phyloP scores from a whole-genome alignment of 2,888 invertebrate species.

The Agonopterix heracliana region DNA sequence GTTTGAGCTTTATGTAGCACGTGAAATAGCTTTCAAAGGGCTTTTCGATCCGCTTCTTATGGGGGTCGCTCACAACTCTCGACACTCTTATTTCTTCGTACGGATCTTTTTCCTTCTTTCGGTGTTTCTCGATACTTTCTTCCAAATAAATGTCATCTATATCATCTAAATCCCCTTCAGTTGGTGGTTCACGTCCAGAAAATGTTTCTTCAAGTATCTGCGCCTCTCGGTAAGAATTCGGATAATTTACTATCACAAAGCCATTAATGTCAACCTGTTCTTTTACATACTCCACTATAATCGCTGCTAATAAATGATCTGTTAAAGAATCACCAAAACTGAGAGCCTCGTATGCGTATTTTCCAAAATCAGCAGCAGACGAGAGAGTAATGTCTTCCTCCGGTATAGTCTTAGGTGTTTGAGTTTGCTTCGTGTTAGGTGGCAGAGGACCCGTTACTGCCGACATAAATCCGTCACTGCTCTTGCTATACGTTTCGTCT shows the following conservation, averaged over 20 bases:
- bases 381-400: conserved; percentile 74
- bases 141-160: conserved; percentile 60
- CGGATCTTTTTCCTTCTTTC: conserved; percentile 50
- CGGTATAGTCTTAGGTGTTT: conserved; percentile 78
- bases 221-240: conserved; percentile 75
- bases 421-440: conserved; percentile 69
- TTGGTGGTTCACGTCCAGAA: conserved; percentile 67
- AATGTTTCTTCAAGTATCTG: conserved; percentile 76
- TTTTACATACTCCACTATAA: conserved; percentile 78
- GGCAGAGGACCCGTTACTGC: conserved; percentile 35
- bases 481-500: conserved; percentile 40
- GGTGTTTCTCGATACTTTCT: conserved; percentile 51
- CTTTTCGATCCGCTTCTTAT: conserved; percentile 40
- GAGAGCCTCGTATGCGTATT: conserved; percentile 72
- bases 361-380: conserved; percentile 70
- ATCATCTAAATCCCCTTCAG: conserved; percentile 44
- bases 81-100: conserved; percentile 59
- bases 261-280: conserved; percentile 63
- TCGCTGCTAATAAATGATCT: conserved; percentile 72
- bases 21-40: conserved; percentile 75
- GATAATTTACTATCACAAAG: conserved; percentile 81
- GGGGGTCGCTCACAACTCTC: conserved; percentile 69
- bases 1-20: conserved; percentile 69
- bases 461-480: conserved; percentile 32
- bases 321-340: conserved; percentile 70